These are phyloP conservation scores for Dromococcyx pavoninus DNA, from an alignment of 2,797 vertebrate species.

Conservation along the genomic window DNA sequence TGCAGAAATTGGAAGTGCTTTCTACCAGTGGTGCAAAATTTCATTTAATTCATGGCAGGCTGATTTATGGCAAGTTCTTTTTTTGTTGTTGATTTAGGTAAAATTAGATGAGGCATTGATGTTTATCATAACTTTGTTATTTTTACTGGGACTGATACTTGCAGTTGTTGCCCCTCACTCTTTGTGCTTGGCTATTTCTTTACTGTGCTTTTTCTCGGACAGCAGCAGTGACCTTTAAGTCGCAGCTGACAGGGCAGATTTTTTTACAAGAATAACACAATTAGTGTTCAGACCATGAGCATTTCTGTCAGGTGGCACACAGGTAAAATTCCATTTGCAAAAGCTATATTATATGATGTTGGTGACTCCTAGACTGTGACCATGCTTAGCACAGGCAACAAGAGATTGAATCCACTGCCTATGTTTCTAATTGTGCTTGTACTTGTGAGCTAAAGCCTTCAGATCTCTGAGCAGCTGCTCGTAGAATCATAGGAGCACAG, in stretches of 20 bases:
- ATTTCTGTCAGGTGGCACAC: slow-evolving; percentile 14
- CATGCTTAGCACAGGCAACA: neutral
- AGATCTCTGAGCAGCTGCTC: neutral
- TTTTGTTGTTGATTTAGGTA: neutral
- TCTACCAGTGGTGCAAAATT: neutral
- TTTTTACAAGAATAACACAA: slow-evolving; percentile 50
- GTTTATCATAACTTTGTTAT: neutral
- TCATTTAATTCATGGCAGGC: neutral
- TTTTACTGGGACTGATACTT: neutral
- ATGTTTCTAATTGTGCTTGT: too few species aligned
- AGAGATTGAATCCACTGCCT: neutral
- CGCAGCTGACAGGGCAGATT: neutral
- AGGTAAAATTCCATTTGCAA: slow-evolving; percentile 40
- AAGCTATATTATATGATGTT: neutral
- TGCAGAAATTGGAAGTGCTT: neutral
- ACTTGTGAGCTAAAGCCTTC: neutral
- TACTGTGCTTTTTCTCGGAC: neutral
- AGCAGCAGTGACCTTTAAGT: neutral
- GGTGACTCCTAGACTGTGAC: slow-evolving; percentile 35
- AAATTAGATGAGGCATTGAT: neutral
- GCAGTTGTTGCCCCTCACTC: neutral
- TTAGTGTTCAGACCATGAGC: slow-evolving; percentile 2
- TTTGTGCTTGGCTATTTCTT: neutral
- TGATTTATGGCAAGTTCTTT: neutral
- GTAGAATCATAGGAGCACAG: too few species aligned